These are phyloP conservation scores for Triops longicaudatus DNA, from an alignment of 1,140 invertebrate genomes.

Conservation along the genomic window DNA sequence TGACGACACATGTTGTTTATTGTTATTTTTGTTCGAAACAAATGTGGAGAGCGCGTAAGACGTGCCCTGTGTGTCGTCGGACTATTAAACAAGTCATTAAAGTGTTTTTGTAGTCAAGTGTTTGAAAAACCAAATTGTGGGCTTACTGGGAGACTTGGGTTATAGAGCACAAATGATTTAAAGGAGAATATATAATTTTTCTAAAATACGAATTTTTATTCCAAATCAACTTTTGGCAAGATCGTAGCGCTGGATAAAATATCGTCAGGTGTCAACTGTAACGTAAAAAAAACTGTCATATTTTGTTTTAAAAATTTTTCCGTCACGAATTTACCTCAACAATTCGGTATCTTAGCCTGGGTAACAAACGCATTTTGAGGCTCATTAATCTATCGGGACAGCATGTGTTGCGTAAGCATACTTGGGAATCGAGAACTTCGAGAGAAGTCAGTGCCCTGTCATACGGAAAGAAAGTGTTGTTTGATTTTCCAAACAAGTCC, in stretches of 20 bases:
- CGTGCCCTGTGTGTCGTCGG: conserved; percentile 6
- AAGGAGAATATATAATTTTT: too few relatives aligned
- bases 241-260: not conserved
- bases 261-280: not conserved
- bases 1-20: not conserved
- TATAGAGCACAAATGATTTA: not conserved
- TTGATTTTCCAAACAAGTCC: not conserved
- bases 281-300: not conserved
- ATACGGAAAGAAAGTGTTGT: not conserved
- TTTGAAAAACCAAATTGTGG: not conserved
- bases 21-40: conserved; percentile 18
- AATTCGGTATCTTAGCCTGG: not conserved
- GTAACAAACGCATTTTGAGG: conserved; percentile 22
- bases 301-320: not conserved
- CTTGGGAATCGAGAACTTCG: conserved; percentile 26
- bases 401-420: conserved; percentile 18
- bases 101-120: not conserved
- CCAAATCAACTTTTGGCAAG: not conserved
- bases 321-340: not conserved
- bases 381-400: conserved; percentile 21
- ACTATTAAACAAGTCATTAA: conserved; percentile 18
- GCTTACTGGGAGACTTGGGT: not conserved
- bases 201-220: not conserved
- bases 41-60: not conserved
- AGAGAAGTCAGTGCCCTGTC: conserved; percentile 2